A percentile compares a stretch with the other conserved stretches of the same genome.
Conservation (phyloP, 2,888 invertebrate genomes). For the Drosophila hamatofila region DNA sequence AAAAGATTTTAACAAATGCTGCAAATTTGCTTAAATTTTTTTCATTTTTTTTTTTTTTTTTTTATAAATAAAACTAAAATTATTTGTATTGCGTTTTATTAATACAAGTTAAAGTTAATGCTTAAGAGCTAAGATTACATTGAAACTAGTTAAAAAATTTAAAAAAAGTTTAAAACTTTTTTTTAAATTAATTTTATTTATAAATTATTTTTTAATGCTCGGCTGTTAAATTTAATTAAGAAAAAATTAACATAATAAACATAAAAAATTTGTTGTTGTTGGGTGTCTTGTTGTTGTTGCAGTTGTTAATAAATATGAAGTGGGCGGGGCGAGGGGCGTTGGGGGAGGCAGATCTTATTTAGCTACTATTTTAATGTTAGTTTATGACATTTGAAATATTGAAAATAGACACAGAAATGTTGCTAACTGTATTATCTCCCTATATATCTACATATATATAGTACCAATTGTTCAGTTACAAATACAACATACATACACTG, state of each 20-base stretch:
- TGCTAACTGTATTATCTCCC: conserved; percentile 50
- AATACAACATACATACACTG: conserved; percentile 18
- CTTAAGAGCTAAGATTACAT: conserved; percentile 66
- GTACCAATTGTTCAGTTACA: conserved; percentile 43
- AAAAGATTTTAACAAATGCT: conserved; percentile 71
- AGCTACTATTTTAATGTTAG: conserved; percentile 33
- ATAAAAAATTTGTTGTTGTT: conserved; percentile 27
- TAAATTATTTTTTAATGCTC: conserved; percentile 27
- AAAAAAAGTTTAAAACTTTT: conserved; percentile 52
- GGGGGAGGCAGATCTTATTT: conserved; percentile 21
- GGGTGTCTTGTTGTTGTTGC: conserved; percentile 39
- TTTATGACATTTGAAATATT: conserved; percentile 69
- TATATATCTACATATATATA: conserved; percentile 1
- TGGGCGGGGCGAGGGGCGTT: conserved; percentile 7
- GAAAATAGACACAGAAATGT: conserved; percentile 77
- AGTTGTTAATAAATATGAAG: conserved; percentile 51
- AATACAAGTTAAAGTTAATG: conserved; percentile 68
- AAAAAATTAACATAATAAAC: conserved; percentile 9
- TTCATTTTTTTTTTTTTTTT: conserved; percentile 22
- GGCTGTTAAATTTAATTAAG: conserved; percentile 44
- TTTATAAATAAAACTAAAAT: conserved; percentile 76
- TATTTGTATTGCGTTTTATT: conserved; percentile 78
- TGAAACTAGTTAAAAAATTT: conserved; percentile 63
- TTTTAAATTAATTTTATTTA: conserved; percentile 28
- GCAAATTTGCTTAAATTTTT: conserved; percentile 67